These are phyloP conservation scores for Agrotis exclamationis DNA, from an alignment of 2,888 invertebrate species.

Conservation along the genomic window DNA sequence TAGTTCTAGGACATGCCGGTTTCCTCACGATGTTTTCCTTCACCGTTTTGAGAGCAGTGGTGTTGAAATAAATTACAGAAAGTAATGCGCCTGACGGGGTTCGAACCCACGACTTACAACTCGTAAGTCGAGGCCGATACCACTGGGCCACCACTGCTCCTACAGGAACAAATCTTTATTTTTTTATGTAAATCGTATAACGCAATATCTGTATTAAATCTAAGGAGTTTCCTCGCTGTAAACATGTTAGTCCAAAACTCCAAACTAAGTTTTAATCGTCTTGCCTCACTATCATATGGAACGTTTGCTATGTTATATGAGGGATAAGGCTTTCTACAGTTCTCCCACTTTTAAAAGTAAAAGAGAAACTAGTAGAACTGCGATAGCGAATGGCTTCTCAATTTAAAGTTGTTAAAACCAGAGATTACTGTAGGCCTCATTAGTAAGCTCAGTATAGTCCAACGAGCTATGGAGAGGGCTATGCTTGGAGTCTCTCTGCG, in stretches of 20 bases:
- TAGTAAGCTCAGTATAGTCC: too few species aligned
- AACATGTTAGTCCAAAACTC: slow-evolving; percentile 40
- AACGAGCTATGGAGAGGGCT: too few species aligned
- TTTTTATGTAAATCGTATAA: slow-evolving; percentile 46
- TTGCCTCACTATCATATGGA: slow-evolving; percentile 29
- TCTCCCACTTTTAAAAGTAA: slow-evolving; percentile 13
- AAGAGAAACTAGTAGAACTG: slow-evolving; percentile 3
- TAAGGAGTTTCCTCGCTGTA: slow-evolving; percentile 22
- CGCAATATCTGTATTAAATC: slow-evolving; percentile 39
- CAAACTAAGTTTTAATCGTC: slow-evolving; percentile 51
- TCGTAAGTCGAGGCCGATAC: too few species aligned
- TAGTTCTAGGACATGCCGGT: too few species aligned
- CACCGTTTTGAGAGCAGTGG: too few species aligned
- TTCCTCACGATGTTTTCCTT: too few species aligned
- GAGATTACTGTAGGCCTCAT: too few species aligned
- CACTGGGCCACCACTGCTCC: too few species aligned
- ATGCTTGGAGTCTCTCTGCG: too few species aligned
- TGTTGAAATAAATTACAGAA: too few species aligned
- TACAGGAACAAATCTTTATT: background rate
- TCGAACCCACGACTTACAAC: too few species aligned
- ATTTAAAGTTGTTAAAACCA: slow-evolving; percentile 17
- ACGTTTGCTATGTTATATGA: slow-evolving; percentile 16
- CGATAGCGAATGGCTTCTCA: slow-evolving; percentile 9
- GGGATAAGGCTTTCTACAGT: slow-evolving; percentile 17
- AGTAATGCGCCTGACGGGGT: too few species aligned